Evolutionary conservation across 2,113 vertebrate genomes (phyloP).

Genomic region (Sinocyclocheilus grahami): DNA sequence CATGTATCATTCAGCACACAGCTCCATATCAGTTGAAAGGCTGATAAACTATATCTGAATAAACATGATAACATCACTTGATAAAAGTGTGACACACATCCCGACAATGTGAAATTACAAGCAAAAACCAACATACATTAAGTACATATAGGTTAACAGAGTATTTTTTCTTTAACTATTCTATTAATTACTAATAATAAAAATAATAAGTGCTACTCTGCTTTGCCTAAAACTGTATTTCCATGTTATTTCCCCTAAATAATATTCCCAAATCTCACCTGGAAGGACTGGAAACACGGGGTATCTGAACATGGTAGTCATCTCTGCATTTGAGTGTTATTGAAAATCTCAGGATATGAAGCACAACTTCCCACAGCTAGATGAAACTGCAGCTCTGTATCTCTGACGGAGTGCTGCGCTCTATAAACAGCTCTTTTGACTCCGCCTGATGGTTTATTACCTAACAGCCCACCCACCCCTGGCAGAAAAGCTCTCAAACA

Average conservation of each 20-base stretch:
- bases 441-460: slow-evolving; percentile 43
- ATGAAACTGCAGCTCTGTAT: slow-evolving; percentile 27
- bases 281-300: slow-evolving; percentile 72
- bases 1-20: not conserved
- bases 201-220: too few species aligned
- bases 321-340: slow-evolving; percentile 46
- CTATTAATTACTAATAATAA: not conserved
- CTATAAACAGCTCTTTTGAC: slow-evolving; percentile 28
- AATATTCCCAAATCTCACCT: slow-evolving; percentile 68
- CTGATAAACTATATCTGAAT: not conserved
- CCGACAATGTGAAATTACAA: not conserved
- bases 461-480: slow-evolving; percentile 42
- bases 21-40: not conserved
- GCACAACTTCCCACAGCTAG: not conserved
- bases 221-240: not conserved
- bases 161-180: not conserved
- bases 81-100: not conserved
- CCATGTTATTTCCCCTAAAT: not conserved
- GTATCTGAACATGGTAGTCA: slow-evolving; percentile 74
- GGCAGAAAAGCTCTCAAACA: not conserved
- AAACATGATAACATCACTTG: not conserved
- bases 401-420: not conserved
- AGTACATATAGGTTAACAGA: not conserved
- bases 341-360: slow-evolving; percentile 5
- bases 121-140: not conserved